Evolutionary conservation across 2,113 vertebrate species (phyloP).

Genomic region (Paradoxurus hermaphroditus): DNA sequence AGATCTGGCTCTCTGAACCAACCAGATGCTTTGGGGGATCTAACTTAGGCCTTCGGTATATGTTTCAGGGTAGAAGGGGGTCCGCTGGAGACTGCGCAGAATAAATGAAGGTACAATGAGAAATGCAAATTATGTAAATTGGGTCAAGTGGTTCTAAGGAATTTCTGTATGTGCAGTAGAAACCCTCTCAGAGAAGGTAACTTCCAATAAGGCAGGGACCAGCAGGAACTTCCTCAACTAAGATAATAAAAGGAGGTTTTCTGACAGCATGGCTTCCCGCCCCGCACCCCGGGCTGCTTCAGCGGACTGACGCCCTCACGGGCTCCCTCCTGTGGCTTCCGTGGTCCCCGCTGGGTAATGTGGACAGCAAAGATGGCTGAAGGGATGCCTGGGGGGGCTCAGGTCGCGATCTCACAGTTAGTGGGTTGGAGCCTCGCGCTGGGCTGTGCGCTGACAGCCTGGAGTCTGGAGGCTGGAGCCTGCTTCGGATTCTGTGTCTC

Average conservation of each 20-base stretch:
- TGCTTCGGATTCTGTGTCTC: too few relatives aligned
- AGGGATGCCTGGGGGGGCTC: neutral
- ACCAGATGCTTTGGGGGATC: neutral
- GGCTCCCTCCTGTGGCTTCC: slow-evolving; percentile 30
- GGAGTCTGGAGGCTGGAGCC: too few relatives aligned
- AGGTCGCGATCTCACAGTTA: too few relatives aligned
- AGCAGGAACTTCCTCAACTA: neutral
- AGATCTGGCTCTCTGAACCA: slow-evolving; percentile 23
- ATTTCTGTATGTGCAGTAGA: neutral
- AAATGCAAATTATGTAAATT: neutral
- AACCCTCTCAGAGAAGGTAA: neutral
- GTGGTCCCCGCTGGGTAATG: neutral
- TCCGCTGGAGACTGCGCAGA: neutral
- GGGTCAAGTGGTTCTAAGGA: neutral
- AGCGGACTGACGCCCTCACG: neutral
- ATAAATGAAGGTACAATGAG: neutral
- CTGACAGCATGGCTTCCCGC: neutral
- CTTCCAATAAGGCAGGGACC: neutral
- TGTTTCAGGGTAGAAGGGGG: neutral
- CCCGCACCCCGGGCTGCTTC: neutral
- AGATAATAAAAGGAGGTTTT: neutral
- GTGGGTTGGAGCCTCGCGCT: too few relatives aligned
- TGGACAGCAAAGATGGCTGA: slow-evolving; percentile 20
- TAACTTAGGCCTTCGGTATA: neutral
- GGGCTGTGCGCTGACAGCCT: too few relatives aligned